Evolutionary conservation across 2,797 vertebrate species (phyloP).

Genomic region (Prunella strophiata): DNA sequence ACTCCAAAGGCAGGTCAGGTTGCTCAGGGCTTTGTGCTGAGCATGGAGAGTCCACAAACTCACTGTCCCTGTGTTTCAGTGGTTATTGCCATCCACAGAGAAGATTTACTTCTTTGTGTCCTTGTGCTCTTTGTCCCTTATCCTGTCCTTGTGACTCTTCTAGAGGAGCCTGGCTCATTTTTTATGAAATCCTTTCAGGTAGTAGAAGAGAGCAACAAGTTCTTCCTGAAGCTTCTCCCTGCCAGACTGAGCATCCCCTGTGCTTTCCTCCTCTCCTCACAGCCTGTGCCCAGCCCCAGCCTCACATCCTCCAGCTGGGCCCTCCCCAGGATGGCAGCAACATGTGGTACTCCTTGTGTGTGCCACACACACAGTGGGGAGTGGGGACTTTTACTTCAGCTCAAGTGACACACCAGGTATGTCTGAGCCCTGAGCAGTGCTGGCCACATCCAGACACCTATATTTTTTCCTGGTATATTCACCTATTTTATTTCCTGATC

Average conservation of each 20-base stretch:
- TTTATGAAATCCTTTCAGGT: background rate
- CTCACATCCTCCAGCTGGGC: background rate
- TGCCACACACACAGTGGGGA: background rate
- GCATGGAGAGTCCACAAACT: background rate
- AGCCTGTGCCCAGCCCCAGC: background rate
- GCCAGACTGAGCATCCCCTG: background rate
- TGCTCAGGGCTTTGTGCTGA: background rate
- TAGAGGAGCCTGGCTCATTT: background rate
- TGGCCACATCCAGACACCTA: background rate
- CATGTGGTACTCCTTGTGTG: rapidly evolving
- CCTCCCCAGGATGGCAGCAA: background rate
- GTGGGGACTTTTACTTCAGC: background rate
- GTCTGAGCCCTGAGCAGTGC: background rate
- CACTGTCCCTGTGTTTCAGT: background rate
- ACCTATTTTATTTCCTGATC: background rate
- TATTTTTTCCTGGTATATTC: background rate
- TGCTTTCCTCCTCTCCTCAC: background rate
- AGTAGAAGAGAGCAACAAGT: background rate
- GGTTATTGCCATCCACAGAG: background rate
- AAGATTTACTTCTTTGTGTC: background rate
- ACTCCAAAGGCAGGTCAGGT: background rate
- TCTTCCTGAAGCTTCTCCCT: background rate
- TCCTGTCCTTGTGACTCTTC: background rate
- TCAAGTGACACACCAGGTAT: background rate
- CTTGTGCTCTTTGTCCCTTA: background rate